Evolutionary conservation across 2,888 invertebrate genomes (phyloP).

Genomic region (Petrolisthes cinctipes): DNA sequence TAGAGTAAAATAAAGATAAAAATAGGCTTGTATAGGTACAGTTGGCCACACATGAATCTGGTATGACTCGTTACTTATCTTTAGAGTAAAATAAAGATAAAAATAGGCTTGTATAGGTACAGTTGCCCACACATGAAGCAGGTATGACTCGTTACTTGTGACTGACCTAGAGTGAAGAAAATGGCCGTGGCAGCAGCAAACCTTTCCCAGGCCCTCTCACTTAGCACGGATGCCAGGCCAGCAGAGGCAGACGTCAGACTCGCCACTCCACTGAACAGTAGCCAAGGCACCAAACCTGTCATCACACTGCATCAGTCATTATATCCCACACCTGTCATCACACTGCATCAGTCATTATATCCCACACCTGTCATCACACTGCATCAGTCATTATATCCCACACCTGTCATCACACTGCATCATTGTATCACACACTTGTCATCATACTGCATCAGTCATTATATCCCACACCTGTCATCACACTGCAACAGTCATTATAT

Average conservation of each 20-base stretch:
- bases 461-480: neutral
- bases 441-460: neutral
- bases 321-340: neutral
- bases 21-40: too few relatives aligned
- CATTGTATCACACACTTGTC: neutral
- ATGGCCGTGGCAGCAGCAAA: constrained; percentile 46
- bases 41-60: too few relatives aligned
- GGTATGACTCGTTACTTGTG: neutral
- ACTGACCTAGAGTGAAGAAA: constrained; percentile 48
- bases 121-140: too few relatives aligned
- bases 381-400: neutral
- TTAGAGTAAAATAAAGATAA: too few relatives aligned
- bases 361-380: neutral
- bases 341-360: neutral
- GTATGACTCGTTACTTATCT: neutral
- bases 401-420: neutral
- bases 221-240: constrained; percentile 43
- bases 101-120: too few relatives aligned
- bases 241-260: constrained; percentile 45
- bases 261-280: neutral
- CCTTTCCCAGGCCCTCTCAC: constrained; percentile 45
- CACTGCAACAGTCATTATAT: neutral
- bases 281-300: constrained; percentile 12
- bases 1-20: too few relatives aligned
- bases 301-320: neutral